These are phyloP conservation scores for Palythoa caribaeorum DNA, from an alignment of 92 coral and sea anemone species.

Conservation along the genomic window DNA sequence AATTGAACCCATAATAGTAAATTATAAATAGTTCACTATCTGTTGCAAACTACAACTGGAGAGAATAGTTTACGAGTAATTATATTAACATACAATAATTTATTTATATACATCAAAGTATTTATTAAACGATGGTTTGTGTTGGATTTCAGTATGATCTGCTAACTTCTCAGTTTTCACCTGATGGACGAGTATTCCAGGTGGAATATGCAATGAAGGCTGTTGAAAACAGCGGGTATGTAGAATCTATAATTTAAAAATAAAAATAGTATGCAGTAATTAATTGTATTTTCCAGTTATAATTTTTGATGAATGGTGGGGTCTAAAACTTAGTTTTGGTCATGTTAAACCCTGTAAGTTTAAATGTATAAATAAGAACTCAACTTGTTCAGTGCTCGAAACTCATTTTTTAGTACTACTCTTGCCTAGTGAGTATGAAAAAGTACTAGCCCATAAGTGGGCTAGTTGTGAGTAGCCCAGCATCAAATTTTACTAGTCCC, in stretches of 20 bases:
- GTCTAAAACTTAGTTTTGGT: neutral
- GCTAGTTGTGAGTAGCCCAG: too few species aligned
- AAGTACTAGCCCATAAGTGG: too few species aligned
- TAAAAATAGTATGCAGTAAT: neutral
- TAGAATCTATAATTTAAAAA: neutral
- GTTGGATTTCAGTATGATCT: slow-evolving; percentile 81
- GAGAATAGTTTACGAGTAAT: too few species aligned
- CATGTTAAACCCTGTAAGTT: neutral
- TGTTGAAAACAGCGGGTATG: slow-evolving; percentile 98
- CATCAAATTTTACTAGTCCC: too few species aligned
- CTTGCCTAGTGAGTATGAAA: too few species aligned
- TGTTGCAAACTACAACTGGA: too few species aligned
- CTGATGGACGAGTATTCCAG: slow-evolving; percentile 99
- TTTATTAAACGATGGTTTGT: neutral
- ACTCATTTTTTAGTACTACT: too few species aligned
- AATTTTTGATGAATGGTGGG: neutral
- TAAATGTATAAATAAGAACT: too few species aligned
- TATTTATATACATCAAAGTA: too few species aligned
- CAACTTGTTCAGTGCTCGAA: too few species aligned
- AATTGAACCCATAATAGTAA: too few species aligned
- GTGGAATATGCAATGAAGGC: slow-evolving; percentile 98
- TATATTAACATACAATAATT: neutral
- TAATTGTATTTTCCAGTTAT: neutral
- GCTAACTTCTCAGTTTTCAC: slow-evolving; percentile 98
- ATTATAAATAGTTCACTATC: too few species aligned